Conservation (phyloP, 2,888 invertebrate genomes). For the Dryococelus australis region DNA sequence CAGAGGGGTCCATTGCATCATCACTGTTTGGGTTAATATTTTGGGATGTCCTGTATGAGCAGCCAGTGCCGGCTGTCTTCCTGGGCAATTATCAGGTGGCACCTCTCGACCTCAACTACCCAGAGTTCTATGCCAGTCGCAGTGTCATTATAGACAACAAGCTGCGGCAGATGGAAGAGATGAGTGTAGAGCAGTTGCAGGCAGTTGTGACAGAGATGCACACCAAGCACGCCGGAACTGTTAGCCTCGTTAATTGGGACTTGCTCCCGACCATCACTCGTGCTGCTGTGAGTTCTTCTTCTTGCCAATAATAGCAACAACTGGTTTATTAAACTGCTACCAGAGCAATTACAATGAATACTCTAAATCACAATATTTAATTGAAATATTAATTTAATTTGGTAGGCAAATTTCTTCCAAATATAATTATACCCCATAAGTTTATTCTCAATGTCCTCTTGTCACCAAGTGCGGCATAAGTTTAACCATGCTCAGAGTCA, state of each 20-base stretch:
- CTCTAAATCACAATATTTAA: too few relatives aligned
- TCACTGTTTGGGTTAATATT: constrained; percentile 73
- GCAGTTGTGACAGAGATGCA: constrained; percentile 58
- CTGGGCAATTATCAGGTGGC: constrained; percentile 69
- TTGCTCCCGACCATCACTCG: constrained; percentile 52
- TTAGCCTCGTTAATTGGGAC: constrained; percentile 62
- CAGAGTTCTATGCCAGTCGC: constrained; percentile 72
- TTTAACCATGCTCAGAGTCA: too few relatives aligned
- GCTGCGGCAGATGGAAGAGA: constrained; percentile 53
- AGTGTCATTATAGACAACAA: constrained; percentile 66
- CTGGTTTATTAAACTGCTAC: too few relatives aligned
- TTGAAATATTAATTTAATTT: too few relatives aligned
- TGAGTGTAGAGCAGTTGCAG: constrained; percentile 59
- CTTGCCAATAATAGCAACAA: neutral
- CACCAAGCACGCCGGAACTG: constrained; percentile 55
- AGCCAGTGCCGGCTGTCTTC: constrained; percentile 69
- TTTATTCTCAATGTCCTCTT: too few relatives aligned
- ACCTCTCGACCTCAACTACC: constrained; percentile 76
- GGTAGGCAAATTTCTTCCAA: too few relatives aligned
- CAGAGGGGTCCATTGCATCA: constrained; percentile 71
- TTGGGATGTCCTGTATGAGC: constrained; percentile 78
- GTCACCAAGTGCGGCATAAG: too few relatives aligned
- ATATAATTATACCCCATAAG: too few relatives aligned
- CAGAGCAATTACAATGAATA: too few relatives aligned
- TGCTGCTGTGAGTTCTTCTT: constrained; percentile 38